Base-by-base conservation (phyloP, 2,797 vertebrate genomes). In the Gymnopithys bicolor region DNA sequence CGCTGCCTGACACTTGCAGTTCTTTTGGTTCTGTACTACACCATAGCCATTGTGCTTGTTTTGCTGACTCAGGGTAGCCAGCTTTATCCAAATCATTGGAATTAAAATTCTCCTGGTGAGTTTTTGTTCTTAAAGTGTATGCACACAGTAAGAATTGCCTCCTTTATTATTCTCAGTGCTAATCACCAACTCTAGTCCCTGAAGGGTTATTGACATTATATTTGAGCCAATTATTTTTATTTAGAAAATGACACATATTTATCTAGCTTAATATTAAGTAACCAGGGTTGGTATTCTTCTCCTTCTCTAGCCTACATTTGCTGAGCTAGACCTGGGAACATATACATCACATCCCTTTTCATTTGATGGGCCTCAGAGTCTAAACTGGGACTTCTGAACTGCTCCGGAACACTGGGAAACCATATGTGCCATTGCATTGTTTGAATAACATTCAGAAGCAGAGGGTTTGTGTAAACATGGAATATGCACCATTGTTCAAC, bases 341-440 rank as follows among this genome's bases (percentile, higher is more conserved):
- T 90, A 89, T 93, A 93, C n/a, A 78, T 78, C 59, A 37, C 87
- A 92, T 95, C 94, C 58, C 39, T 93, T 89, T 91, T 64, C 56
- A 62, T 91, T 92, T 96, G 87, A 28, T 94, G 92, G 84, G 82
- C 90, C 87, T 95, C 89, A 83, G 58, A 93, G 66, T 95, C 93
- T 95, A 95, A 95, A 93, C n/a, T 77, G 78, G 58, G 84, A 83
- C 58, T 87, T 94, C 33, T 83, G 89, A 90, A 81, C 81, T 96
- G 66, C 75, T 91, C 53, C 83, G 75, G 62, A 95, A 64, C 66
- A 55, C 71, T 95, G 73, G 39, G 82, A 95, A 90, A 84, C 81
- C 95, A 91, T 84, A 95, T 96, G 93, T 93, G 75, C 78, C 11
- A 5, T 64, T 87, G 49, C 0, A 16, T 77, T 93, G 49, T 77